These are phyloP conservation scores for Argyresthia albistria DNA, from an alignment of 2,888 invertebrate species.

Conservation along the genomic window DNA sequence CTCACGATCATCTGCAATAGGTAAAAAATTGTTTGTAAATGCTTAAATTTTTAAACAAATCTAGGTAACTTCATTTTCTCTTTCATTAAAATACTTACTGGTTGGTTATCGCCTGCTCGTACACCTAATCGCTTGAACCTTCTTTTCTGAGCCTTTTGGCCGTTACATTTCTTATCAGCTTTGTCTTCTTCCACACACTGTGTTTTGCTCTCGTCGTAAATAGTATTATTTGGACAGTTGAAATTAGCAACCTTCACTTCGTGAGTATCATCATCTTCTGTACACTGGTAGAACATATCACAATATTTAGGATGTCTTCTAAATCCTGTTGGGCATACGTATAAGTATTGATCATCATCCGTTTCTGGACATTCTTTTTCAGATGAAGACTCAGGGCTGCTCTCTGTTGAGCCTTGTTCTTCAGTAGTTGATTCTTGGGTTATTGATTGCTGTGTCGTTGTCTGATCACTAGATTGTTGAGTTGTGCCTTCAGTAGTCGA, in stretches of 20 bases:
- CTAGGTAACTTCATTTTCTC: neutral
- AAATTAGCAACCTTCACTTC: conserved; percentile 83
- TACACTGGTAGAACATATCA: conserved; percentile 88
- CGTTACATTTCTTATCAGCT: conserved; percentile 69
- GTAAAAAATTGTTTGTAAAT: neutral
- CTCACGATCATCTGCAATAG: conserved; percentile 75
- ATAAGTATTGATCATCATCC: conserved; percentile 78
- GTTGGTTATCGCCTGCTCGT: conserved; percentile 51
- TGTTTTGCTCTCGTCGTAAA: conserved; percentile 80
- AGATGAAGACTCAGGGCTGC: conserved; percentile 19
- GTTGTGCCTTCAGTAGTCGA: conserved; percentile 15
- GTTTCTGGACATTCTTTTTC: conserved; percentile 66
- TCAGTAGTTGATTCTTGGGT: conserved; percentile 15
- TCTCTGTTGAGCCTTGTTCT: conserved; percentile 24
- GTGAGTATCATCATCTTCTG: conserved; percentile 74
- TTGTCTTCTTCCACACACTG: conserved; percentile 79
- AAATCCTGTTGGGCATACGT: conserved; percentile 88
- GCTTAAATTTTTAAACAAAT: neutral
- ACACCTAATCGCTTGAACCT: conserved; percentile 68
- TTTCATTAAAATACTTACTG: conserved; percentile 56
- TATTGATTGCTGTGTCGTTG: conserved; percentile 10
- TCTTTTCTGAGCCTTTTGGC: conserved; percentile 65
- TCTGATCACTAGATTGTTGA: conserved; percentile 7
- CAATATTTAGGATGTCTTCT: conserved; percentile 87
- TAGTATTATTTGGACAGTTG: conserved; percentile 82